Percentiles rank a stretch among this genome's conserved stretches.
Evolutionary conservation across 2,113 vertebrate species (phyloP).

Genomic region (Odontesthes bonariensis): DNA sequence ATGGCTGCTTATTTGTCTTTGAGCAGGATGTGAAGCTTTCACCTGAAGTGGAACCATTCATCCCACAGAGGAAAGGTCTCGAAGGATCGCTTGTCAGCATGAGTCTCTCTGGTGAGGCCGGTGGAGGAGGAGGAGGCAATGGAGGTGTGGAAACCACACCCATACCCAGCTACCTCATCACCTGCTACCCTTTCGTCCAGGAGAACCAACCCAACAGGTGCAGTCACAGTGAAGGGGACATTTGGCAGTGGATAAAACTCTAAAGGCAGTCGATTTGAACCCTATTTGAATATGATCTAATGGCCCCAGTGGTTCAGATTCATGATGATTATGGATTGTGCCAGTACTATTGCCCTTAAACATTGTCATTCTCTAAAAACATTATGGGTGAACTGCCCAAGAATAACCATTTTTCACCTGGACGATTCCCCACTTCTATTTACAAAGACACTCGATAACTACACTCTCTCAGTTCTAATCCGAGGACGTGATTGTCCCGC

Average conservation of each 20-base stretch:
- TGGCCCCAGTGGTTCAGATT: not conserved
- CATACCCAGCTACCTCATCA: constrained; percentile 98
- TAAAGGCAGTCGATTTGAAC: not conserved
- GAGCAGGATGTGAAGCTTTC: constrained; percentile 96
- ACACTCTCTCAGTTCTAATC: constrained; percentile 11
- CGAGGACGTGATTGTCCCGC: not conserved
- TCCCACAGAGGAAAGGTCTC: constrained; percentile 95
- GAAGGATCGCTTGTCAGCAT: constrained; percentile 92
- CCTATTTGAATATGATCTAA: not conserved
- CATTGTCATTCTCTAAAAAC: not conserved
- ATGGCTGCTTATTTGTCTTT: constrained; percentile 20
- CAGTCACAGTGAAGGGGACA: not conserved
- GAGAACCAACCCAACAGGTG: constrained; percentile 98
- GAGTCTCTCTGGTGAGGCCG: constrained; percentile 89
- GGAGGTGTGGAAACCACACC: constrained; percentile 89
- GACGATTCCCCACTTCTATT: constrained; percentile 27
- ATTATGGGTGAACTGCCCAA: constrained; percentile 19
- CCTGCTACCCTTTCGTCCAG: constrained; percentile 98
- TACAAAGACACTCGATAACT: constrained; percentile 17
- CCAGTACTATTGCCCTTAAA: not conserved
- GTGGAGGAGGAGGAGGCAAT: constrained; percentile 75
- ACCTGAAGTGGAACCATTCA: constrained; percentile 97
- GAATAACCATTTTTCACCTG: constrained; percentile 23
- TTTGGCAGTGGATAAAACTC: not conserved
- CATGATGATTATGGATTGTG: constrained; percentile 3